phyloP scores from a whole-genome alignment of 92 coral and sea anemone species.

The Siderastrea siderea region DNA sequence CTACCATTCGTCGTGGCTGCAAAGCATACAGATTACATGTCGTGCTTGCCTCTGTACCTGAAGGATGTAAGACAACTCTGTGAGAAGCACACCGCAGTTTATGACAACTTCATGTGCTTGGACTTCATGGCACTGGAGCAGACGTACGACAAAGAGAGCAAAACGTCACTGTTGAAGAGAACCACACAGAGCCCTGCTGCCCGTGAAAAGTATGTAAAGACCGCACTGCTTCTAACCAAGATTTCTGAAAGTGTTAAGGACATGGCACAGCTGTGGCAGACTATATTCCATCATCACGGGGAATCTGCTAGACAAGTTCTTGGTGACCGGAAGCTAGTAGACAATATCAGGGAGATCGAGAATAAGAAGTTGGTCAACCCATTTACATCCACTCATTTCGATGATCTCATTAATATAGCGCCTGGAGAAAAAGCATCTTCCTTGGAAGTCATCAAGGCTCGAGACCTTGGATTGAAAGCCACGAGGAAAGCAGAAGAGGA shows the following conservation, averaged over 20 bases:
- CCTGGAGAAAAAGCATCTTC: constrained; percentile 18
- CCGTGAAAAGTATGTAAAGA: constrained; percentile 46
- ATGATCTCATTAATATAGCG: constrained; percentile 32
- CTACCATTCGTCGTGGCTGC: constrained; percentile 16
- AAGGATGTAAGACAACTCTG: constrained; percentile 28
- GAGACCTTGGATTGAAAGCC: constrained; percentile 35
- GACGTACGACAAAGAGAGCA: constrained; percentile 30
- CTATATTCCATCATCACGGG: constrained; percentile 19
- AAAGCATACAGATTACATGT: constrained; percentile 4
- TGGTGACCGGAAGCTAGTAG: constrained; percentile 22
- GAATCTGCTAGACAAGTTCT: constrained; percentile 14
- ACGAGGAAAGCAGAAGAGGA: constrained; percentile 36
- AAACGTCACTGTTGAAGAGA: constrained; percentile 20
- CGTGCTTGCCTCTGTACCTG: constrained; percentile 35
- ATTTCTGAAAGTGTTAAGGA: constrained; percentile 31
- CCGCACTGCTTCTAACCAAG: constrained; percentile 23
- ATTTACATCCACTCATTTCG: constrained; percentile 11
- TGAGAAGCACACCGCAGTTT: constrained; percentile 32
- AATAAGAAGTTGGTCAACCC: constrained; percentile 41
- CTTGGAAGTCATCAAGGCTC: constrained; percentile 30
- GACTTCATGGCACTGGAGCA: constrained; percentile 42
- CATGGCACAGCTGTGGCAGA: constrained; percentile 22
- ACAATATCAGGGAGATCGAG: constrained; percentile 11
- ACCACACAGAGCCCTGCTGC: constrained; percentile 33
- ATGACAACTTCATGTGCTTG: constrained; percentile 32